Evolutionary conservation across 2,113 vertebrate genomes (phyloP), one percentile per base, ranked within the genome.

Genomic region (Henicopernis longicauda): DNA sequence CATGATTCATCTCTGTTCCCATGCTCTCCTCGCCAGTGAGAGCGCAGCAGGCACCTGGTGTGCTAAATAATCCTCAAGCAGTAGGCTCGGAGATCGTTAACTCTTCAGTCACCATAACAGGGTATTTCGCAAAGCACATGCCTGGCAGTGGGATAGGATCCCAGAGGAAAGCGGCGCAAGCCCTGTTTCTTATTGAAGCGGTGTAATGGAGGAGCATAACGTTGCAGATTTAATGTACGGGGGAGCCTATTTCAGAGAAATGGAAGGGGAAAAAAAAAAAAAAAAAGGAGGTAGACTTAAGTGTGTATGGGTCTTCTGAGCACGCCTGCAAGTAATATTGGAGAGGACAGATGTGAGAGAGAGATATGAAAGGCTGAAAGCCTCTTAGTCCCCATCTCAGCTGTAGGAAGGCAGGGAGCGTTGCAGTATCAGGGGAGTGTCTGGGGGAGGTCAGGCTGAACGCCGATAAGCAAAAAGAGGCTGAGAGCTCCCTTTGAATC

Each of bases 21-120:
- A 95, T 69, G 89, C 80, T 94, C 89, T 95, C 88, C 95, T 96
- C 40, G 6, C 65, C 96, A 96, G 80, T 62, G 80, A 97, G 93
- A 95, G 90, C 27, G 47, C 83, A 95, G 92, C 93, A 97, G 91
- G 96, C 96, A 97, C 95, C 95, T 95, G 94, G 95, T 93, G 92
- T 94, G 96, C 94, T 95, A 94, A 96, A 95, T 79, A 96, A 95
- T 89, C 95, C 93, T 96, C 66, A 17, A 93, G 91, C 86, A 95
- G 86, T 16, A 72, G 81, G 71, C 77, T 94, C 2, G 0, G 83
- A 81, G 74, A 86, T 50, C 52, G 15, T 96, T 97, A 97, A 97
- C 96, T 47, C 89, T 89, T 97, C 77, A 50, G 0, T 79, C 45
- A 4, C 95, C 55, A 3, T 0, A 1, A 4, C 21, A 27, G 71